Evolutionary conservation across 1,140 invertebrate species (phyloP), one percentile per base, ranked within the genome.

Genomic region (Heliconius nattereri): DNA sequence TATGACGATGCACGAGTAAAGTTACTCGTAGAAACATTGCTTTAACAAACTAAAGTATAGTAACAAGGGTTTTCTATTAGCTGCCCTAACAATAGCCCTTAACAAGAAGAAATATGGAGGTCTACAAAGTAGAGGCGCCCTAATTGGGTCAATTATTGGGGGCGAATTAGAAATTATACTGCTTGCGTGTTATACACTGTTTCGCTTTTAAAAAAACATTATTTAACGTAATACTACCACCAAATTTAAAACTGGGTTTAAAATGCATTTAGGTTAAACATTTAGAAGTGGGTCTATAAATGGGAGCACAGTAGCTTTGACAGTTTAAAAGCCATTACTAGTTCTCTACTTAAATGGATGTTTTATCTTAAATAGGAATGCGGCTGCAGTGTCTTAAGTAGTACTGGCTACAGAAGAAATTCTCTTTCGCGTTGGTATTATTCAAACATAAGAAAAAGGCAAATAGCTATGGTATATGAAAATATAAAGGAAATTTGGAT

Each of bases 301-400:
- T 29, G 60, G 23, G 60, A 29, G 60, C 60, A 60, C 57, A 60
- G 57, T 60, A 66, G 60, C 60, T 66, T 66, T 29, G 26, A 66
- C 60, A 29, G 60, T 66, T 66, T 66, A 66, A 66, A 66, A 66
- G 60, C 60, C 60, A 66, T 66, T 66, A 66, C 60, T 26, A 66
- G 60, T 66, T 29, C 60, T 66, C 11, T 66, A 66, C 60, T 9
- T 66, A 66, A 66, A 66, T 66, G 60, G 60, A 66, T 29, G 26
- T 66, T 66, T 66, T 26, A 13, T 66, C 60, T 66, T 29, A 66
- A 66, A 66, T 66, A 66, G 7, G 60, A 66, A n/a, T 26, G 60
- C 13, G 3, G 26, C 26, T 16, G 60, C 23, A 29, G 60, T 29
- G 13, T 66, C 60, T 66, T 66, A 29, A 66, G 60, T 29, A 26